Evolutionary conservation across 2,888 invertebrate species (phyloP), one percentile per base, ranked within the genome.

Genomic region (Operophtera brumata): DNA sequence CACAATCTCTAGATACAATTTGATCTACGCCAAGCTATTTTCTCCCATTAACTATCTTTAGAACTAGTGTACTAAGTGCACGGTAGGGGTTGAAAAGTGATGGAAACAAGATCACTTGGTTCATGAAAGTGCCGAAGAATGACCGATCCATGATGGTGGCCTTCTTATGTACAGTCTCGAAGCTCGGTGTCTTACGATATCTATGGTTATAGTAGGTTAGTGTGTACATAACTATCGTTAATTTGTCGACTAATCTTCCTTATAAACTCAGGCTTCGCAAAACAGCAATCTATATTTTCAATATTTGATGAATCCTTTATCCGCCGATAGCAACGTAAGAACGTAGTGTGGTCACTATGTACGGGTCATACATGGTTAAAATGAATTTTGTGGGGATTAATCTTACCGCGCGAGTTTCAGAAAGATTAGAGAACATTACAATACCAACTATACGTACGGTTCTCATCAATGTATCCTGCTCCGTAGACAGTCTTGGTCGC

Each of bases 401-500:
- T 20, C 20, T 54, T 42, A 43, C 42, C 45, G 36, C 25, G 12
- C 10, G n/a, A 56, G 41, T 14, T 55, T 47, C 5, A 41, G 66
- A 70, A 68, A 73, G 69, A 67, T 70, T 72, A 75, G 72, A 70
- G 67, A 66, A 69, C 69, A 57, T 48, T 64, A 61, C 54, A 69
- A 67, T 70, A 71, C 71, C 61, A 87, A 71, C 72, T 61, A 87
- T 90, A 91, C 91, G 83, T 91, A 91, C 91, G 90, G 82, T 87
- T 86, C 67, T 90, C 91, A 78, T 91, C 90, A 74, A 86, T 89
- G 82, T 91, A 89, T 84, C 88, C 90, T 43, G 82, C 77, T 48
- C 90, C 90, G 78, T 89, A 90, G 84, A 90, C 88, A 25, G 92
- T 92, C 82, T 92, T 91, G 77, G 92, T 92, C 42, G 91, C 89